These are phyloP conservation scores for Tachysurus vachellii DNA, from an alignment of 2,113 vertebrate species.

Conservation along the genomic window DNA sequence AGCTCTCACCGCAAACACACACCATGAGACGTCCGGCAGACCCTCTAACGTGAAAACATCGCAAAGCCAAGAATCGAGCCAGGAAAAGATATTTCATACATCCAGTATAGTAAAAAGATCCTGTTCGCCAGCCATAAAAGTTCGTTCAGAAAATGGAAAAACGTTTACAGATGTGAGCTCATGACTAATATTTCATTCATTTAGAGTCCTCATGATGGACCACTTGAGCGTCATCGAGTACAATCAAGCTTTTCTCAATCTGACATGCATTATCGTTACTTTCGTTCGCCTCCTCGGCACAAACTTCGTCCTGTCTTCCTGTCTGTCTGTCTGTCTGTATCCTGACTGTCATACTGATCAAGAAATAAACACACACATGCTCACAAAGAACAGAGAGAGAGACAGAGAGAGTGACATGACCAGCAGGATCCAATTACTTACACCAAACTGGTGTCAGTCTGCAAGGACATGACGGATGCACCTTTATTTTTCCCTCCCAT, in stretches of 20 bases:
- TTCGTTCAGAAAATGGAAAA: background rate
- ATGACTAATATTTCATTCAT: background rate
- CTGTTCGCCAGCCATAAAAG: background rate
- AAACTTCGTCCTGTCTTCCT: background rate
- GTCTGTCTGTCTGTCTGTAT: background rate
- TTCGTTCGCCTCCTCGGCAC: background rate
- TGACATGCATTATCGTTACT: background rate
- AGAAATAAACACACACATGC: background rate
- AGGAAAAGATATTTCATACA: background rate
- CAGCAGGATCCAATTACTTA: conserved; percentile 18
- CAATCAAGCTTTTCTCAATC: background rate
- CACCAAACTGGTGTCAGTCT: conserved; percentile 53
- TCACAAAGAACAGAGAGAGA: background rate
- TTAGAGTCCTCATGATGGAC: background rate
- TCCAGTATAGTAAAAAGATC: background rate
- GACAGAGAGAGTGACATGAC: background rate
- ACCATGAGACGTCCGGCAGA: background rate
- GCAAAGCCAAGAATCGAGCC: background rate
- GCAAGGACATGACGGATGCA: conserved; percentile 4
- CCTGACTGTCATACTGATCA: background rate
- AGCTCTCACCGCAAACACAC: background rate
- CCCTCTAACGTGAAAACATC: background rate
- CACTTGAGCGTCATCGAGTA: background rate
- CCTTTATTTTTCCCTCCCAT: background rate
- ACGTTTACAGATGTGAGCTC: background rate